These are phyloP conservation scores for Xyrichtys novacula DNA, from an alignment of 2,797 vertebrate genomes.

Conservation along the genomic window DNA sequence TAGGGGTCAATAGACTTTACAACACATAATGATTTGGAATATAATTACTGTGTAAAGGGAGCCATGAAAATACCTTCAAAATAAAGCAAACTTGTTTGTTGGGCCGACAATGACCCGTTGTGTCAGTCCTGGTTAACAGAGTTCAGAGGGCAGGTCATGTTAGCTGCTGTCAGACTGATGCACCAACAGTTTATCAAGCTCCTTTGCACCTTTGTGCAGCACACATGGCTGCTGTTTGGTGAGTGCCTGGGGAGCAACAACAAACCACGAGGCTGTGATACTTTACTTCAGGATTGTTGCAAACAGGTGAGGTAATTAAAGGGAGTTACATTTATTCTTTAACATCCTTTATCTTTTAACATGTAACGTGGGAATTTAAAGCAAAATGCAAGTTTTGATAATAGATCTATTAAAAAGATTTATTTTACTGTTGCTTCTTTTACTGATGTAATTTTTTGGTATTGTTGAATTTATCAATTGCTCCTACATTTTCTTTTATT, in stretches of 20 bases:
- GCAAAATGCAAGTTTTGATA: neutral
- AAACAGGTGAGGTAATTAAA: constrained; percentile 44
- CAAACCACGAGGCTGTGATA: constrained; percentile 35
- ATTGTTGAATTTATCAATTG: neutral
- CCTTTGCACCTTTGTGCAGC: constrained; percentile 50
- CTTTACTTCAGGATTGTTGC: constrained; percentile 44
- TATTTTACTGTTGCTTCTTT: neutral
- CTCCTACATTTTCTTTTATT: neutral
- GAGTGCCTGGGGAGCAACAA: constrained; percentile 42
- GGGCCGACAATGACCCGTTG: constrained; percentile 47
- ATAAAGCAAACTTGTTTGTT: constrained; percentile 80
- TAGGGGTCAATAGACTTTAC: constrained; percentile 87
- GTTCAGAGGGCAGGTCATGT: constrained; percentile 68
- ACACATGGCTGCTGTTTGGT: constrained; percentile 54
- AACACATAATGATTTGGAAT: constrained; percentile 85
- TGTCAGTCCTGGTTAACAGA: constrained; percentile 65
- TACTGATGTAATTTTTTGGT: neutral
- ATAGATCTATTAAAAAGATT: too few species aligned
- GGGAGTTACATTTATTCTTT: constrained; percentile 26
- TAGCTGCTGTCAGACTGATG: constrained; percentile 66
- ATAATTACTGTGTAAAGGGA: constrained; percentile 85
- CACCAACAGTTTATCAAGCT: constrained; percentile 67
- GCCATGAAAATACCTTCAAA: constrained; percentile 73
- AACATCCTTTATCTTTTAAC: constrained; percentile 4
- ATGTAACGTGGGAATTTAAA: neutral